Evolutionary conservation across 2,113 vertebrate genomes (phyloP).

Genomic region (Marmota flaviventris): DNA sequence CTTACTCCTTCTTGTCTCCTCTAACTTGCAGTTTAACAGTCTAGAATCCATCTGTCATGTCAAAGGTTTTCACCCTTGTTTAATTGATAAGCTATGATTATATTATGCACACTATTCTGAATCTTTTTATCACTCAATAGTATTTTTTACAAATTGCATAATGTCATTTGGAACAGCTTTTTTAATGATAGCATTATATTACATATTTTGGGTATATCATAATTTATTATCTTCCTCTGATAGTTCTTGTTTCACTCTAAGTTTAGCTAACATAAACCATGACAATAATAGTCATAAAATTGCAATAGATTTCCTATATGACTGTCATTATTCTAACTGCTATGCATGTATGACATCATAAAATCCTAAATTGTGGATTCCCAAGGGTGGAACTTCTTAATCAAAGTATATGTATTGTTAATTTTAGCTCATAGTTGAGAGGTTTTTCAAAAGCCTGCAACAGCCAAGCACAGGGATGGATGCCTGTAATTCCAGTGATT

Average conservation of each 20-base stretch:
- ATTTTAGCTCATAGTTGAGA: not conserved
- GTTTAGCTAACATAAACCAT: not conserved
- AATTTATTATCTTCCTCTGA: not conserved
- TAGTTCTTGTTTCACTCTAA: not conserved
- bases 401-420: not conserved
- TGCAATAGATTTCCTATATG: not conserved
- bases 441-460: not conserved
- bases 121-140: not conserved
- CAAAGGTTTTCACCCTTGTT: not conserved
- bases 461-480: not conserved
- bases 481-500: too few relatives aligned
- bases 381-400: not conserved
- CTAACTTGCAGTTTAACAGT: not conserved
- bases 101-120: not conserved
- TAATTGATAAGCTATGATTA: not conserved
- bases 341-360: not conserved
- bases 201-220: not conserved
- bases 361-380: not conserved
- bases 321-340: not conserved
- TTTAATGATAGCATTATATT: not conserved
- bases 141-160: not conserved
- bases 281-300: not conserved
- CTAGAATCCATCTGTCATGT: not conserved
- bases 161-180: not conserved
- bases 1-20: not conserved